These are phyloP conservation scores for Proteles cristata DNA, from an alignment of 2,113 vertebrate genomes.

Conservation along the genomic window DNA sequence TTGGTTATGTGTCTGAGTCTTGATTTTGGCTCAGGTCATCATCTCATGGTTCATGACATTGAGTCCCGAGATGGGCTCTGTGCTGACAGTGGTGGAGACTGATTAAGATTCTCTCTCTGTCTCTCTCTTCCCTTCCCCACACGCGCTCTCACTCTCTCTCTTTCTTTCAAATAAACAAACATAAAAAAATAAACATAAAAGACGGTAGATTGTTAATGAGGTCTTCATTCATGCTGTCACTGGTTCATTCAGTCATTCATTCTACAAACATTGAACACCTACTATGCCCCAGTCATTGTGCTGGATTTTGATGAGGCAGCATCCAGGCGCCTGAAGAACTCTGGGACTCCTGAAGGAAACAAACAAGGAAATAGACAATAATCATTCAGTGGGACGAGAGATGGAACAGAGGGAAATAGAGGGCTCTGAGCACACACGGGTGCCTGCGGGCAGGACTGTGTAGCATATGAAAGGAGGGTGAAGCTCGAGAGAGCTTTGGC, in stretches of 20 bases:
- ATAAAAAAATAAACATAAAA: background rate
- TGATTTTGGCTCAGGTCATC: too few species aligned
- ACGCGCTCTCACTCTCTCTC: too few species aligned
- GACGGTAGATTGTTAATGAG: background rate
- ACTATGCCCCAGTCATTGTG: background rate
- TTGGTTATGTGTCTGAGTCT: too few species aligned
- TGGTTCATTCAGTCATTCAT: background rate
- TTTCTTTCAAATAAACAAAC: too few species aligned
- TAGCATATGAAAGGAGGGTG: background rate
- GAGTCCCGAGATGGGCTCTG: too few species aligned
- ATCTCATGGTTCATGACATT: too few species aligned
- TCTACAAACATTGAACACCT: background rate
- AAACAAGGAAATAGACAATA: background rate
- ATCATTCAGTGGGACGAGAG: background rate
- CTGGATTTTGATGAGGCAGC: background rate
- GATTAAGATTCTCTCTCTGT: too few species aligned
- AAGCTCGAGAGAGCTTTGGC: background rate
- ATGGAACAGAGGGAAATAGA: background rate
- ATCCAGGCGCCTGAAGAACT: background rate
- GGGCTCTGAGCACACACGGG: background rate
- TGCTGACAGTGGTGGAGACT: too few species aligned
- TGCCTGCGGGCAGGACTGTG: background rate
- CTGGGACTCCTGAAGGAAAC: background rate
- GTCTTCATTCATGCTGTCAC: background rate
- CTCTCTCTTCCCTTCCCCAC: too few species aligned